These are phyloP conservation scores for Dryobota labecula DNA, from an alignment of 2,888 invertebrate genomes.

Conservation along the genomic window DNA sequence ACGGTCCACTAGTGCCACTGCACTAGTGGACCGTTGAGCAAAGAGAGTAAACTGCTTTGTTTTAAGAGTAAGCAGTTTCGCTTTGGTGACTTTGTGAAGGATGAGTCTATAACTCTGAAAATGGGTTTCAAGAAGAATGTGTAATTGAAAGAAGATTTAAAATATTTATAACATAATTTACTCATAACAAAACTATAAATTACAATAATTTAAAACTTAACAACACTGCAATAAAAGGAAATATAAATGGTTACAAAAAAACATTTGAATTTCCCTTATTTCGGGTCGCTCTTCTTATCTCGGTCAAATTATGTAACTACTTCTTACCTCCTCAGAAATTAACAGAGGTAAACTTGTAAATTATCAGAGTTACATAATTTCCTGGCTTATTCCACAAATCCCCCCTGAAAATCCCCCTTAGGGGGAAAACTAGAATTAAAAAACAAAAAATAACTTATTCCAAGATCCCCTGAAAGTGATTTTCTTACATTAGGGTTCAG, in stretches of 20 bases:
- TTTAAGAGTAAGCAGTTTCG: too few relatives aligned
- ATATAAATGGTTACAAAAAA: neutral
- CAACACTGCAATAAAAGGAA: neutral
- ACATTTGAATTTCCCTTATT: neutral
- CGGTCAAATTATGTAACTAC: neutral
- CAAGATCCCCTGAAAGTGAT: too few relatives aligned
- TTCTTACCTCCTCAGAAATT: neutral
- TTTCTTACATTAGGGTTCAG: too few relatives aligned
- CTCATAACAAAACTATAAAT: neutral
- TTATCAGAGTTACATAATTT: neutral
- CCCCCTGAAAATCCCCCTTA: too few relatives aligned
- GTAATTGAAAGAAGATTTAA: neutral
- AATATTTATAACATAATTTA: neutral
- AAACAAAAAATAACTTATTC: too few relatives aligned
- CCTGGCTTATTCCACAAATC: too few relatives aligned
- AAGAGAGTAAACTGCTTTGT: too few relatives aligned
- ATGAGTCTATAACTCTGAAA: neutral
- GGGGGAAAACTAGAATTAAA: too few relatives aligned
- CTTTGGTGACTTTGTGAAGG: neutral
- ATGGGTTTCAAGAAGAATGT: neutral
- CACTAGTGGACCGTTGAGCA: too few relatives aligned
- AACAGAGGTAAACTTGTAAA: neutral
- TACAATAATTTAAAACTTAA: neutral
- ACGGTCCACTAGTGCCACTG: too few relatives aligned
- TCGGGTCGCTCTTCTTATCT: neutral